Conservation (phyloP, 1,140 invertebrate genomes). For the Theocolax elegans region DNA sequence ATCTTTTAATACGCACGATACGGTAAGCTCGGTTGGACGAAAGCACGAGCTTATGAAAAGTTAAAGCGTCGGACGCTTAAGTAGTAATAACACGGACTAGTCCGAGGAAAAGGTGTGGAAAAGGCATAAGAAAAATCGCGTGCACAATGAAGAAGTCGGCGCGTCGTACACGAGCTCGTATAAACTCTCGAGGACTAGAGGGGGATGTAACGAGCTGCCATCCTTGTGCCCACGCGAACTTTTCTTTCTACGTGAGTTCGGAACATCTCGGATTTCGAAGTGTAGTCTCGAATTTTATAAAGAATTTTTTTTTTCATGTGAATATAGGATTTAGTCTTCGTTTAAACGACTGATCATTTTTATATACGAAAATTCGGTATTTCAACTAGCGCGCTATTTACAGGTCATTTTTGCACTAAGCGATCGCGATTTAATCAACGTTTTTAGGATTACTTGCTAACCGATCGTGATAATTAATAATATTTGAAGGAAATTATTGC, state of each 20-base stretch:
- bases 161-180: not conserved
- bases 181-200: not conserved
- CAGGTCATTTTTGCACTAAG: too few species aligned
- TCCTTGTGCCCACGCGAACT: slow-evolving; percentile 1
- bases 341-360: too few species aligned
- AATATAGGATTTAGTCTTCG: too few species aligned
- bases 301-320: too few species aligned
- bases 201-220: slow-evolving; percentile 8
- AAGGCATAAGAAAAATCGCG: slow-evolving; percentile 19
- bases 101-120: not conserved
- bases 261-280: too few species aligned
- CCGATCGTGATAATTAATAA: too few species aligned
- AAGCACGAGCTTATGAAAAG: slow-evolving; percentile 9
- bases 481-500: too few species aligned
- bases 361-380: too few species aligned
- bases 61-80: slow-evolving; percentile 29
- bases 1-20: not conserved
- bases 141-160: slow-evolving; percentile 25
- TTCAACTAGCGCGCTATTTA: too few species aligned
- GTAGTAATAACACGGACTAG: slow-evolving; percentile 12
- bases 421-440: too few species aligned
- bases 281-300: too few species aligned
- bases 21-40: not conserved
- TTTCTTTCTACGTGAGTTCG: not conserved
- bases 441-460: too few species aligned